phyloP scores from a whole-genome alignment of 1,140 invertebrate genomes.

The Sinella curviseta region DNA sequence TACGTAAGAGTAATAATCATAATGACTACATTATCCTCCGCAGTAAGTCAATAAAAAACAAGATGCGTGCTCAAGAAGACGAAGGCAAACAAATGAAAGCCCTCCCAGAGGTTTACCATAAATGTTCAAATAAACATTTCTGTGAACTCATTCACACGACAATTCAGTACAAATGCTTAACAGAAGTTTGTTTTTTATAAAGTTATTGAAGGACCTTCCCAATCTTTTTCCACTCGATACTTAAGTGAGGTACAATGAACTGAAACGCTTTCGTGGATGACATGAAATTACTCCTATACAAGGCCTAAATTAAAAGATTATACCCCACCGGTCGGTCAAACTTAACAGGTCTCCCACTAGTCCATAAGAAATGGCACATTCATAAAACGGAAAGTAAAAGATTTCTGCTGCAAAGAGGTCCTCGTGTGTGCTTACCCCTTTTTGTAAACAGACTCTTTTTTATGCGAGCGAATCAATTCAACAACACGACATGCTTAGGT shows the following conservation, averaged over 20 bases:
- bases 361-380: too few relatives aligned
- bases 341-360: too few relatives aligned
- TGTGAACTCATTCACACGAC: constrained; percentile 18
- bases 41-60: neutral
- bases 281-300: too few relatives aligned
- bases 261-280: too few relatives aligned
- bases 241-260: neutral
- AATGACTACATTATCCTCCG: neutral
- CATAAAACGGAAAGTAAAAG: too few relatives aligned
- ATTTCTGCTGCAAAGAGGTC: too few relatives aligned
- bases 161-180: neutral
- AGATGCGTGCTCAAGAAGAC: neutral
- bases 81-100: neutral
- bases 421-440: too few relatives aligned
- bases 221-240: neutral
- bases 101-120: constrained; percentile 1
- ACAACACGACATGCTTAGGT: too few relatives aligned
- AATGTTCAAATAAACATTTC: neutral
- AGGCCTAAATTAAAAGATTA: too few relatives aligned
- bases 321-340: too few relatives aligned
- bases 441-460: too few relatives aligned
- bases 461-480: too few relatives aligned
- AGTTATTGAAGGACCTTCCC: constrained; percentile 11
- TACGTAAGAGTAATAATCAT: neutral
- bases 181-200: neutral